These are phyloP conservation scores for Schizopygopsis pylzovi DNA, from an alignment of 2,797 vertebrate species.

Conservation along the genomic window DNA sequence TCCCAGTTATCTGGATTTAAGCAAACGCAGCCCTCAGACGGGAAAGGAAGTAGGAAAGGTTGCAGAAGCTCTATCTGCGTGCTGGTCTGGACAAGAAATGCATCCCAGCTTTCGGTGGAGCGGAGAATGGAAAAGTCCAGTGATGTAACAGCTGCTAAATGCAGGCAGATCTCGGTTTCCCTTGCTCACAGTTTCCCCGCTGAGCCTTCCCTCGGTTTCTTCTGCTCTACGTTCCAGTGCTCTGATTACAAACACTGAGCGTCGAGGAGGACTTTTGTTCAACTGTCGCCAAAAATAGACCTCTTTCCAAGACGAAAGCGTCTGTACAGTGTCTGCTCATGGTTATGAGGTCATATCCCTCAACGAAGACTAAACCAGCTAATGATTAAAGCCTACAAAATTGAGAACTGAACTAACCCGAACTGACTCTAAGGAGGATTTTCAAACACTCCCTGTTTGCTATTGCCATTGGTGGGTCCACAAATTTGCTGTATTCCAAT, in stretches of 20 bases:
- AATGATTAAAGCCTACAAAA: conserved; percentile 62
- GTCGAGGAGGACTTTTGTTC: conserved; percentile 57
- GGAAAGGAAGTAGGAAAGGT: conserved; percentile 38
- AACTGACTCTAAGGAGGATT: conserved; percentile 3
- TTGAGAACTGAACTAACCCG: conserved; percentile 43
- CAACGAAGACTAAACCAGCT: conserved; percentile 61
- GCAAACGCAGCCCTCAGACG: neutral
- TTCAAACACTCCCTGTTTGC: neutral
- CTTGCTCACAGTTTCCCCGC: conserved; percentile 46
- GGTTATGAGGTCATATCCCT: conserved; percentile 65
- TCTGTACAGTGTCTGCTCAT: conserved; percentile 60
- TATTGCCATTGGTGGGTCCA: neutral
- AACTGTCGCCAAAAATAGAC: conserved; percentile 60
- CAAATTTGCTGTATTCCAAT: neutral
- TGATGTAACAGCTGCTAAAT: conserved; percentile 74
- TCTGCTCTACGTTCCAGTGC: conserved; percentile 62
- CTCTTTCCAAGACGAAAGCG: conserved; percentile 49
- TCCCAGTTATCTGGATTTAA: conserved; percentile 20
- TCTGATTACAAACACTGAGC: conserved; percentile 65
- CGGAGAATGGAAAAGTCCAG: conserved; percentile 73
- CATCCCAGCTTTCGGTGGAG: conserved; percentile 66
- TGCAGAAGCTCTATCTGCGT: conserved; percentile 50
- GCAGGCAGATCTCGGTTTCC: conserved; percentile 68
- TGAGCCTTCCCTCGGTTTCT: conserved; percentile 49
- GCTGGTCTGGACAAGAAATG: conserved; percentile 50